These are phyloP conservation scores for Halichondria panicea DNA, from an alignment of 37 sponge, comb jelly and placozoan species.

Conservation along the genomic window DNA sequence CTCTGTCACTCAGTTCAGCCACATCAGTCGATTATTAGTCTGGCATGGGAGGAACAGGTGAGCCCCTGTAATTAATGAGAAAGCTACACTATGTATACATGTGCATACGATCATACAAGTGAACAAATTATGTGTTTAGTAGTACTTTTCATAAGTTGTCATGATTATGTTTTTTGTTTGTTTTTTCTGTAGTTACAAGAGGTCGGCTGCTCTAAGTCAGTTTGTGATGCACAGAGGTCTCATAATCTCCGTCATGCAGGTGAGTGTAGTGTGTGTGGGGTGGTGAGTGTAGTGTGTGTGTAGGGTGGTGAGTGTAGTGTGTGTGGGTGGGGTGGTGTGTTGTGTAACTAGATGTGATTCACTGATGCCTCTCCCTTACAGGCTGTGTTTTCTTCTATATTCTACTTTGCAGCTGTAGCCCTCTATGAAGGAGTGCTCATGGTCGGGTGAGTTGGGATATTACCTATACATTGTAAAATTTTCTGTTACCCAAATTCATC, in stretches of 20 bases:
- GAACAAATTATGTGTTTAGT: neutral
- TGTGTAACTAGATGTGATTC: neutral
- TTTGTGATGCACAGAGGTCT: constrained; percentile 96
- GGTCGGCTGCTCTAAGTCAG: constrained; percentile 92
- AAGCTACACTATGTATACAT: neutral
- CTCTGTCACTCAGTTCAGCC: constrained; percentile 88
- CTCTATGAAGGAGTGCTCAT: constrained; percentile 93
- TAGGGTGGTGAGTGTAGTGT: too few species aligned
- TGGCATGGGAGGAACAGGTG: constrained; percentile 98
- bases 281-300: too few species aligned
- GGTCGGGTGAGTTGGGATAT: constrained; percentile 77
- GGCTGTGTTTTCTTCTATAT: constrained; percentile 88
- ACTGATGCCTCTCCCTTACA: neutral
- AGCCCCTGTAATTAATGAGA: neutral
- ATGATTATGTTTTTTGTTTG: neutral
- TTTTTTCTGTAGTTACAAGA: constrained; percentile 75
- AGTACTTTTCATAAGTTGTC: neutral
- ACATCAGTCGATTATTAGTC: constrained; percentile 82
- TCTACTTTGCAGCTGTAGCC: constrained; percentile 91
- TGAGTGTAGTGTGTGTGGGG: too few species aligned
- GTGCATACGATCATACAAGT: neutral
- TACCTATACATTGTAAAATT: neutral
- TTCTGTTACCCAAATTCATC: neutral
- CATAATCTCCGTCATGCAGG: constrained; percentile 97
- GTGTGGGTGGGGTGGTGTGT: too few species aligned